These are phyloP conservation scores for Scolopax rusticola DNA, from an alignment of 2,797 vertebrate genomes.

Conservation along the genomic window DNA sequence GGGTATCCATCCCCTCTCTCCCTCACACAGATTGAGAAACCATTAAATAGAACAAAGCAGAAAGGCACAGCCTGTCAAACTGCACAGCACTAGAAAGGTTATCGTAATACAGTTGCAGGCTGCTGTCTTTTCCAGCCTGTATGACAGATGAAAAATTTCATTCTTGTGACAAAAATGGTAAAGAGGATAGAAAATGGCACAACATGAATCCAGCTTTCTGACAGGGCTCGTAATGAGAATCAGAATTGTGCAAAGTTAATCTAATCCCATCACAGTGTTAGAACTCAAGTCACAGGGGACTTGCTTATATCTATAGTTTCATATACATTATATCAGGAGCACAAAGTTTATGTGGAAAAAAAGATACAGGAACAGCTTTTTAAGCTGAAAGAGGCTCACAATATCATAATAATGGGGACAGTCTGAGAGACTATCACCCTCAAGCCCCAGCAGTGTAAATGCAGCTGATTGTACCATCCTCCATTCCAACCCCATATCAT, in stretches of 20 bases:
- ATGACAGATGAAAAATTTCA: constrained; percentile 60
- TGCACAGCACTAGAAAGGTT: constrained; percentile 18
- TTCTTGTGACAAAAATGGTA: constrained; percentile 9
- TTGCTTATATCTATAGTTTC: not conserved
- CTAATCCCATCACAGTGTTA: not conserved
- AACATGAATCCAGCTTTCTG: constrained; percentile 46
- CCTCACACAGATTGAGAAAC: constrained; percentile 4
- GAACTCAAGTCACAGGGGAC: not conserved
- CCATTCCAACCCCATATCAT: too few species aligned
- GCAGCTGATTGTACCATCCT: not conserved
- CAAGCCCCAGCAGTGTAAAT: not conserved
- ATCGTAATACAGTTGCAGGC: not conserved
- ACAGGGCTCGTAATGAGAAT: constrained; percentile 25
- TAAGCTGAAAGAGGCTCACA: not conserved
- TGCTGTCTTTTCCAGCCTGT: constrained; percentile 38
- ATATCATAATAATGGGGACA: not conserved
- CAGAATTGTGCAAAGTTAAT: not conserved
- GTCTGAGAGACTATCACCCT: not conserved
- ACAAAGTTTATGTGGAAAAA: not conserved
- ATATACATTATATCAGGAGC: not conserved
- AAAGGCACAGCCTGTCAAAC: constrained; percentile 44
- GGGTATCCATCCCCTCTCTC: not conserved
- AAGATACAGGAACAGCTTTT: not conserved
- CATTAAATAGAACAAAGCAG: constrained; percentile 30
- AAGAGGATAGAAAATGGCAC: constrained; percentile 39